phyloP scores from a whole-genome alignment of 2,888 invertebrate species.

The Dolichopus griseipennis region DNA sequence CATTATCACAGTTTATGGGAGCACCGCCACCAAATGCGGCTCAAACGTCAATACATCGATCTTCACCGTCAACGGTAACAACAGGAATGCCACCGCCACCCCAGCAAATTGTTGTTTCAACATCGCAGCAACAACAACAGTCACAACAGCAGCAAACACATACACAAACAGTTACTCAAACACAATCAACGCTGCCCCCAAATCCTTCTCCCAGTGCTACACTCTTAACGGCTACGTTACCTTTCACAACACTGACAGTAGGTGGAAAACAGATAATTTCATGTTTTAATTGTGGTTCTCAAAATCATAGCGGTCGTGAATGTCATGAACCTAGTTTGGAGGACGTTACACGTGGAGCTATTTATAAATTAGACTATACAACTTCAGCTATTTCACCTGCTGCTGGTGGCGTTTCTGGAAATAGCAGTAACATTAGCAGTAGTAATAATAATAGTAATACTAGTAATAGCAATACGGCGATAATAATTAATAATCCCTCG shows the following conservation, averaged over 20 bases:
- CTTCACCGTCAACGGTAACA: constrained; percentile 27
- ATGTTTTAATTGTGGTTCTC: constrained; percentile 88
- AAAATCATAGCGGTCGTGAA: constrained; percentile 73
- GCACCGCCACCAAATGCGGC: constrained; percentile 18
- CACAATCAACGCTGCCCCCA: constrained; percentile 39
- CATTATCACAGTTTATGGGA: constrained; percentile 19
- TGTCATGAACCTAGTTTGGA: constrained; percentile 89
- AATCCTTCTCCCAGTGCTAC: constrained; percentile 41
- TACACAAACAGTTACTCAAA: constrained; percentile 18
- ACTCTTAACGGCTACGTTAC: constrained; percentile 26
- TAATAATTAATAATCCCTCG: background rate
- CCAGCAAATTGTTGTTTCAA: constrained; percentile 26
- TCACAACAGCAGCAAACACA: constrained; percentile 21
- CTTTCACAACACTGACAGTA: constrained; percentile 32
- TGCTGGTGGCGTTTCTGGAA: constrained; percentile 10
- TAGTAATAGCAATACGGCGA: constrained; percentile 8
- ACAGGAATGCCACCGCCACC: constrained; percentile 32
- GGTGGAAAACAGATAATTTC: constrained; percentile 43
- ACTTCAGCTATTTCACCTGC: constrained; percentile 14
- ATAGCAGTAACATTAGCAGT: constrained; percentile 15
- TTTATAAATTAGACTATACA: constrained; percentile 59
- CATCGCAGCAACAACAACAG: constrained; percentile 28
- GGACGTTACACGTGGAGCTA: constrained; percentile 70
- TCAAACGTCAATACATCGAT: constrained; percentile 26
- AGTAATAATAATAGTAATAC: constrained; percentile 9